Conservation (phyloP, 2,888 invertebrate species). For the Koerneria pararmatus region DNA sequence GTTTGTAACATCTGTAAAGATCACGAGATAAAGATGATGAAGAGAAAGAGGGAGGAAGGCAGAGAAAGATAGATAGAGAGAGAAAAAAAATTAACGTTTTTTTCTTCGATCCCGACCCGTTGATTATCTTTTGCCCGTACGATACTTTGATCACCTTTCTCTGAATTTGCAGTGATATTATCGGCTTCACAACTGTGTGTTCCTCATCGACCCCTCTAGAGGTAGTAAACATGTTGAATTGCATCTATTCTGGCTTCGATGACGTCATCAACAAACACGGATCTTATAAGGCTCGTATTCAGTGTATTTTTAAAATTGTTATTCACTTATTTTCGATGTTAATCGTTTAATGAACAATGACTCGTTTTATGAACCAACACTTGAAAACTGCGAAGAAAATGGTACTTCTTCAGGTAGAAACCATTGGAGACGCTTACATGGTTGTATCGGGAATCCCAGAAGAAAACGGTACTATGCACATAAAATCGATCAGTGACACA, state of each 20-base stretch:
- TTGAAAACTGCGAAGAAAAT: too few relatives aligned
- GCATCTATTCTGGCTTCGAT: slow-evolving; percentile 55
- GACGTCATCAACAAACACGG: slow-evolving; percentile 47
- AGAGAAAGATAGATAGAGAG: too few relatives aligned
- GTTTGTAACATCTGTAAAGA: too few relatives aligned
- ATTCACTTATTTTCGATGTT: neutral
- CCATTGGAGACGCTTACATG: slow-evolving; percentile 57
- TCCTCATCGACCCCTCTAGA: slow-evolving; percentile 52
- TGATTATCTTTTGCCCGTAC: neutral
- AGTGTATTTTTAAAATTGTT: too few relatives aligned
- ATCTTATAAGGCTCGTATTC: slow-evolving; percentile 45
- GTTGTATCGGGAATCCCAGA: slow-evolving; percentile 56
- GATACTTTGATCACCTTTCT: too few relatives aligned
- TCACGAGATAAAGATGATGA: too few relatives aligned
- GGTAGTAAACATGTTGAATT: slow-evolving; percentile 56
- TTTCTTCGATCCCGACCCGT: neutral
- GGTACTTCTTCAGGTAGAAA: slow-evolving; percentile 45
- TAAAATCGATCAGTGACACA: slow-evolving; percentile 46
- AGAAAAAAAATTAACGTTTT: neutral
- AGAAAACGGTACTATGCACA: slow-evolving; percentile 52
- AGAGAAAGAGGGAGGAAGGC: neutral
- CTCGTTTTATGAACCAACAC: neutral
- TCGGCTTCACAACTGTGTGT: slow-evolving; percentile 55
- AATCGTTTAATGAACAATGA: neutral
- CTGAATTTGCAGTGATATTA: slow-evolving; percentile 24